Evolutionary conservation across 1,140 invertebrate genomes (phyloP), one percentile per base, ranked within the genome.

Genomic region (Euborellia annulipes): DNA sequence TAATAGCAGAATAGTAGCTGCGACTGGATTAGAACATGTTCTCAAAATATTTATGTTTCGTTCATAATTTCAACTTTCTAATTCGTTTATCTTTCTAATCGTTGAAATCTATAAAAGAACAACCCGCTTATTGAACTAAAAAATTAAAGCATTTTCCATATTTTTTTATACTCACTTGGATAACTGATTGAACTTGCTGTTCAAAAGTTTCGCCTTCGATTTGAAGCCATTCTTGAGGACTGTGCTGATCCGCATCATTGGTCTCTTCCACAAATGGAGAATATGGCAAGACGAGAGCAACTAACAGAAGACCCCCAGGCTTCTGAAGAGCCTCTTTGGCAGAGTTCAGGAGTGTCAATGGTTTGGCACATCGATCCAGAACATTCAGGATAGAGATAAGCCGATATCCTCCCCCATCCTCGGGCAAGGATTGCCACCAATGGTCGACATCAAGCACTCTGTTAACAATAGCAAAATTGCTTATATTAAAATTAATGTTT

Each of bases 271-370:
- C 89, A 60, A 90, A 95, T 8, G 88, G 85, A 50, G 73, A 78
- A 60, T 89, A 86, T 11, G 91, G 91, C 32, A 94, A 64, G 1
- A 94, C 90, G 0, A 93, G 62, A 0, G 89, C 87, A 0, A 95
- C 61, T 11, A 95, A 55, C 0, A 90, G 63, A 3, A 73, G 62
- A 3, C 88, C 88, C 38, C 70, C 70, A 2, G 73, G 70, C 8
- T 59, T 57, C 32, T 70, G 65, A n/a, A 93, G 61, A 2, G 74
- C 69, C 6, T 61, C 57, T 39, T 66, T 71, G 2, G 90, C 80
- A 50, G 79, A 63, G 21, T 68, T 63, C 22, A 95, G 65, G 50
- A 96, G 69, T 19, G 69, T 72, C 19, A 79, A 58, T 1, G 91
- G 90, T 43, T 70, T 69, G 58, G 82, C 80, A 67, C 89, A 93